phyloP scores from a whole-genome alignment of 2,888 invertebrate species.

The Meteorus colon region DNA sequence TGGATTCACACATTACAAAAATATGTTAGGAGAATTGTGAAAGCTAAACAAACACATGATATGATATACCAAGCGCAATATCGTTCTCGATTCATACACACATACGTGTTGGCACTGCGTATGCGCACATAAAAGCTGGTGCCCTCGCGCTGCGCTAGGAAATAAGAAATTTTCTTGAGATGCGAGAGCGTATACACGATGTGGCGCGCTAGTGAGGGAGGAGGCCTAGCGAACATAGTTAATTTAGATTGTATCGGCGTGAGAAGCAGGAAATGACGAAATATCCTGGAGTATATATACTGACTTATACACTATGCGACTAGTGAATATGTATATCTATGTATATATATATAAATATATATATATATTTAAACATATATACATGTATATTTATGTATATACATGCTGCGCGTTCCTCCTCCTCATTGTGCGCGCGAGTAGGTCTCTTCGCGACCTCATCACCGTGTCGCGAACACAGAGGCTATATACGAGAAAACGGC shows the following conservation, averaged over 20 bases:
- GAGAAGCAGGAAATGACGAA: conserved; percentile 74
- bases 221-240: conserved; percentile 73
- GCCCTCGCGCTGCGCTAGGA: conserved; percentile 59
- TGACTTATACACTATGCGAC: conserved; percentile 64
- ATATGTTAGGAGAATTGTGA: conserved; percentile 23
- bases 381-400: conserved; percentile 9
- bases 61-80: conserved; percentile 2
- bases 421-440: conserved; percentile 41
- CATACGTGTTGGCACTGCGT: neutral
- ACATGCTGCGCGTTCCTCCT: conserved; percentile 41
- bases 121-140: conserved; percentile 19
- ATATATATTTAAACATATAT: conserved; percentile 6
- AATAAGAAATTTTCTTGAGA: conserved; percentile 72
- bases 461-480: conserved; percentile 48
- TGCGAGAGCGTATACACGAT: conserved; percentile 50
- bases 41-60: conserved; percentile 22
- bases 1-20: neutral
- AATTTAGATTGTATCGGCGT: conserved; percentile 74
- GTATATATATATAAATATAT: conserved; percentile 1
- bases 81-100: conserved; percentile 21
- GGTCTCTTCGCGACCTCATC: conserved; percentile 66
- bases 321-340: conserved; percentile 2
- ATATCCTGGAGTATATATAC: conserved; percentile 70
- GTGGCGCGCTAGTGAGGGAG: conserved; percentile 58
- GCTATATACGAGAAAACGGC: conserved; percentile 40